These are phyloP conservation scores for Dryoscopus gambensis DNA, from an alignment of 2,113 vertebrate genomes.

Conservation along the genomic window DNA sequence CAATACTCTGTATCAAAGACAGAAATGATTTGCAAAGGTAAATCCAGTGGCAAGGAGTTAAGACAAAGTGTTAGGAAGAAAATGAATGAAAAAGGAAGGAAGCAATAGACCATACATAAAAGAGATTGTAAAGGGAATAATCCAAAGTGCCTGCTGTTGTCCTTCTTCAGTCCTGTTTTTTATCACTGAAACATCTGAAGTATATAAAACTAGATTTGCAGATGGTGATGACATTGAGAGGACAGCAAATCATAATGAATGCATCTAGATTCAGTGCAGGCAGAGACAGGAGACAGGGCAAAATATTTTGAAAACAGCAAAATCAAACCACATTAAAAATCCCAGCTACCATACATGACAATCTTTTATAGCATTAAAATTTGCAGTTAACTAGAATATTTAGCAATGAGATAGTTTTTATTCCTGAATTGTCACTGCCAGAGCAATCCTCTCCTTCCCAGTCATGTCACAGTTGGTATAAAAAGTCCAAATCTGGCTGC, in stretches of 20 bases:
- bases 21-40: neutral
- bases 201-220: neutral
- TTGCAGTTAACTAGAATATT: neutral
- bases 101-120: neutral
- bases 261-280: neutral
- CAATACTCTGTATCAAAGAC: neutral
- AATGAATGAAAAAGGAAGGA: neutral
- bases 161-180: neutral
- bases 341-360: neutral
- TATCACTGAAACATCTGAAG: neutral
- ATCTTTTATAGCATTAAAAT: neutral
- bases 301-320: neutral
- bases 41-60: neutral
- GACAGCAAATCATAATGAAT: neutral
- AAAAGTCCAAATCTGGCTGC: neutral
- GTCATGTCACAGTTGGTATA: neutral
- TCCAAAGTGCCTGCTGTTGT: neutral
- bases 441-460: neutral
- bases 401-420: neutral
- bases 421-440: neutral
- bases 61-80: neutral
- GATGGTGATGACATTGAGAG: neutral
- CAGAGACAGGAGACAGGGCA: neutral
- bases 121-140: neutral
- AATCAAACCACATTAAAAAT: neutral